Conservation (phyloP, 1,140 invertebrate species). For the Zaprionus africanus region DNA sequence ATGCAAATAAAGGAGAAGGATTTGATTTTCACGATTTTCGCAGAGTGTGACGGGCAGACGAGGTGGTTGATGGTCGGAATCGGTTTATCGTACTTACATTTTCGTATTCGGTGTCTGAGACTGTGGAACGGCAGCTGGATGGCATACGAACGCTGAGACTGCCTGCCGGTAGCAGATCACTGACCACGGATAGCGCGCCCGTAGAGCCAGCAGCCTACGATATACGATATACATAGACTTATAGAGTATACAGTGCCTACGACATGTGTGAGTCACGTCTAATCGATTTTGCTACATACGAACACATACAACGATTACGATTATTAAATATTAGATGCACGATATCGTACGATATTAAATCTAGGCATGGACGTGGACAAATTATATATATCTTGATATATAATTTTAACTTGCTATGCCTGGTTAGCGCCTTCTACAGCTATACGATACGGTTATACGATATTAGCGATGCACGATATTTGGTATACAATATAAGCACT, state of each 20-base stretch:
- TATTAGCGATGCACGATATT: conserved; percentile 6
- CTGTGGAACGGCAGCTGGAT: conserved; percentile 92
- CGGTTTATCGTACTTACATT: conserved; percentile 88
- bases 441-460: conserved; percentile 1
- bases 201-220: conserved; percentile 87
- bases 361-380: conserved; percentile 15
- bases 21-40: neutral
- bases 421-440: neutral
- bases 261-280: neutral
- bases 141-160: conserved; percentile 78
- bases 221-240: conserved; percentile 45
- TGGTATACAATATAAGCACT: conserved; percentile 6
- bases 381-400: conserved; percentile 5
- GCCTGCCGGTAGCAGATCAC: conserved; percentile 74
- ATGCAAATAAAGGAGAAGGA: too few relatives aligned
- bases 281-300: conserved; percentile 9
- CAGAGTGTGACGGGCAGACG: neutral
- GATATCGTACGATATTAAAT: conserved; percentile 19
- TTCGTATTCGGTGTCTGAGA: conserved; percentile 96
- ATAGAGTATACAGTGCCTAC: conserved; percentile 1
- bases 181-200: conserved; percentile 84
- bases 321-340: conserved; percentile 22
- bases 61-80: conserved; percentile 11
- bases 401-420: conserved; percentile 1
- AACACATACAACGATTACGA: conserved; percentile 63